A percentile compares a stretch with the other conserved stretches of the same genome.
Evolutionary conservation across 2,113 vertebrate species (phyloP).

Genomic region (Micromys minutus): DNA sequence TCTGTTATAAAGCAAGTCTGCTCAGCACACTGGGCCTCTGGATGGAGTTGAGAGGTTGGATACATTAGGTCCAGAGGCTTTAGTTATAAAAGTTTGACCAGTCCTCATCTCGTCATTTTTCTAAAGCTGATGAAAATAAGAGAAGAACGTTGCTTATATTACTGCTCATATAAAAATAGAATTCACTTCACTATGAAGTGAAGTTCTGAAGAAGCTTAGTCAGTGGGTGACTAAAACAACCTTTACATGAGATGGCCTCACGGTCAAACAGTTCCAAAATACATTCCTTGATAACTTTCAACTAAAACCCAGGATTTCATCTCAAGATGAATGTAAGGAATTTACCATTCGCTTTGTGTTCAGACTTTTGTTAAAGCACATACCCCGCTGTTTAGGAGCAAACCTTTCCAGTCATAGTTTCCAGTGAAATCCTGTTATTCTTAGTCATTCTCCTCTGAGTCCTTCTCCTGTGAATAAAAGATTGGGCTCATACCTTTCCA

Average conservation of each 20-base stretch:
- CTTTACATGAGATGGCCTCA: constrained; percentile 57
- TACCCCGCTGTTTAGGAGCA: constrained; percentile 21
- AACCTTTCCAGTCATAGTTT: constrained; percentile 53
- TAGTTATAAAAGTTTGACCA: constrained; percentile 41
- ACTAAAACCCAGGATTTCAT: constrained; percentile 46
- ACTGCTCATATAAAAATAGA: constrained; percentile 65
- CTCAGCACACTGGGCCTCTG: background rate
- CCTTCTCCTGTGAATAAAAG: constrained; percentile 69
- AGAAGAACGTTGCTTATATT: constrained; percentile 58
- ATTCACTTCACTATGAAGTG: constrained; percentile 61
- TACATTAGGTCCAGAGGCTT: constrained; percentile 17
- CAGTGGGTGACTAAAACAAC: constrained; percentile 61
- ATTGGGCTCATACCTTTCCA: constrained; percentile 72
- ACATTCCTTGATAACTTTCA: constrained; percentile 47
- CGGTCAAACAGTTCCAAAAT: constrained; percentile 42
- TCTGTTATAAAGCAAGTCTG: background rate
- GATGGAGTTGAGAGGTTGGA: constrained; percentile 19
- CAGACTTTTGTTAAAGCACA: constrained; percentile 41
- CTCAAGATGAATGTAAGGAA: constrained; percentile 46
- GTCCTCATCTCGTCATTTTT: constrained; percentile 52
- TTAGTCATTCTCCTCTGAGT: constrained; percentile 45
- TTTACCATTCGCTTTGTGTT: constrained; percentile 53
- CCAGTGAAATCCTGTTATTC: constrained; percentile 41
- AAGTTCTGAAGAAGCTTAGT: constrained; percentile 66
- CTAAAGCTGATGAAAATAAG: constrained; percentile 50